phyloP scores from a whole-genome alignment of 1,140 invertebrate species.

The Achatina immaculata region DNA sequence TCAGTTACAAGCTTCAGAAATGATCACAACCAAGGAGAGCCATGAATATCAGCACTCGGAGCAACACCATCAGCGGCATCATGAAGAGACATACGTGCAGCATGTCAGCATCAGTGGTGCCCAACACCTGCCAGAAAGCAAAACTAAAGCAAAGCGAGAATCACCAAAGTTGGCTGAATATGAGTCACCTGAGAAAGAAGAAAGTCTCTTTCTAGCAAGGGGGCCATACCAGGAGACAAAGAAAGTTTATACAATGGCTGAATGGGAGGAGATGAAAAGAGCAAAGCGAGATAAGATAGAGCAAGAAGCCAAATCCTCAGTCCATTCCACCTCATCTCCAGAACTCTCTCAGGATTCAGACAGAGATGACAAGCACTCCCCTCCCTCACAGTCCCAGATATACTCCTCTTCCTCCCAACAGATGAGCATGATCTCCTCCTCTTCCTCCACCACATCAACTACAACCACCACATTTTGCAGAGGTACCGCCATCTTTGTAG shows the following conservation, averaged over 20 bases:
- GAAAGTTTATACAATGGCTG: conserved; percentile 67
- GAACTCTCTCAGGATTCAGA: conserved; percentile 31
- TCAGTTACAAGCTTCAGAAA: conserved; percentile 40
- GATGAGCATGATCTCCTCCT: neutral
- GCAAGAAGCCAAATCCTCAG: conserved; percentile 32
- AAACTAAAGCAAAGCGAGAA: conserved; percentile 36
- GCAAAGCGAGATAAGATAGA: conserved; percentile 38
- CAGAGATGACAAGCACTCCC: conserved; percentile 10
- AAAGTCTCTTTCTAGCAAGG: conserved; percentile 46
- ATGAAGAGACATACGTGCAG: conserved; percentile 33
- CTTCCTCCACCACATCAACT: conserved; percentile 23
- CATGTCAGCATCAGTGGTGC: neutral
- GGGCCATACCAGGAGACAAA: conserved; percentile 64
- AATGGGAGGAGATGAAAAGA: conserved; percentile 66
- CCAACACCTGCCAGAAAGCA: neutral
- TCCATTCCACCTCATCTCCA: conserved; percentile 27
- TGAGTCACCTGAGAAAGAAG: conserved; percentile 26
- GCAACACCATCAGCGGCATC: conserved; percentile 15
- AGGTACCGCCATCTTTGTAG: conserved; percentile 23
- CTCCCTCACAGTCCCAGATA: conserved; percentile 1
- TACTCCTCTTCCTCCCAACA: neutral
- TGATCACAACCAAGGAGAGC: conserved; percentile 5
- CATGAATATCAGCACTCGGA: conserved; percentile 17
- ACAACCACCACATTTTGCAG: conserved; percentile 19
- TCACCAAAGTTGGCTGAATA: conserved; percentile 22